A percentile compares a stretch with the other conserved stretches of the same genome.
These are phyloP conservation scores for Pteria penguin DNA, from an alignment of 2,888 invertebrate species.

Conservation along the genomic window DNA sequence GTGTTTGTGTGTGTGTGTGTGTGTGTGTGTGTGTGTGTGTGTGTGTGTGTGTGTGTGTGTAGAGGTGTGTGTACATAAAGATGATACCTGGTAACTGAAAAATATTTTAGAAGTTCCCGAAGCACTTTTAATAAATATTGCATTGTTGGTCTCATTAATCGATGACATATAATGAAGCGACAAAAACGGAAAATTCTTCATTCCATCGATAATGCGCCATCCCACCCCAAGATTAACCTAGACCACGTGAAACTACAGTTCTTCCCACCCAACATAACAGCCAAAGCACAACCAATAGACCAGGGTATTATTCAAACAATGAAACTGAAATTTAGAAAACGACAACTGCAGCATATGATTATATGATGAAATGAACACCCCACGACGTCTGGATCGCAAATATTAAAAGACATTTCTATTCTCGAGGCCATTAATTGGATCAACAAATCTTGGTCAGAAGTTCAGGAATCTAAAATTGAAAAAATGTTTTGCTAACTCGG, in stretches of 20 bases:
- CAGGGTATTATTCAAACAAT: slow-evolving; percentile 57
- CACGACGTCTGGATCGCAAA: slow-evolving; percentile 9
- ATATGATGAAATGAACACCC: background rate
- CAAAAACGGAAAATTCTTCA: slow-evolving; percentile 4
- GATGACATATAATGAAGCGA: background rate
- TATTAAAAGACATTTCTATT: slow-evolving; percentile 27
- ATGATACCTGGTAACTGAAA: too few relatives aligned
- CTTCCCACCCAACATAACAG: too few relatives aligned
- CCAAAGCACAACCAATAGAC: slow-evolving; percentile 52
- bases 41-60: too few relatives aligned
- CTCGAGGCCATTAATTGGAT: slow-evolving; percentile 34
- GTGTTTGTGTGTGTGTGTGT: too few relatives aligned
- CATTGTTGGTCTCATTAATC: slow-evolving; percentile 9
- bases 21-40: too few relatives aligned
- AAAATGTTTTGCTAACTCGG: too few relatives aligned
- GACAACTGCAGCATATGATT: slow-evolving; percentile 14
- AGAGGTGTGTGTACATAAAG: too few relatives aligned
- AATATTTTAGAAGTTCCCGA: too few relatives aligned
- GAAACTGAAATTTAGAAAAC: slow-evolving; percentile 40
- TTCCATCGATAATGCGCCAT: slow-evolving; percentile 23
- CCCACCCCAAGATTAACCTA: slow-evolving; percentile 12
- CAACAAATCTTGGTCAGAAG: too few relatives aligned
- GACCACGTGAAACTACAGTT: slow-evolving; percentile 36
- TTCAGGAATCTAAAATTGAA: too few relatives aligned
- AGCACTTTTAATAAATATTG: too few relatives aligned